phyloP scores from a whole-genome alignment of 2,888 invertebrate species.

The Lucinisca nassula region DNA sequence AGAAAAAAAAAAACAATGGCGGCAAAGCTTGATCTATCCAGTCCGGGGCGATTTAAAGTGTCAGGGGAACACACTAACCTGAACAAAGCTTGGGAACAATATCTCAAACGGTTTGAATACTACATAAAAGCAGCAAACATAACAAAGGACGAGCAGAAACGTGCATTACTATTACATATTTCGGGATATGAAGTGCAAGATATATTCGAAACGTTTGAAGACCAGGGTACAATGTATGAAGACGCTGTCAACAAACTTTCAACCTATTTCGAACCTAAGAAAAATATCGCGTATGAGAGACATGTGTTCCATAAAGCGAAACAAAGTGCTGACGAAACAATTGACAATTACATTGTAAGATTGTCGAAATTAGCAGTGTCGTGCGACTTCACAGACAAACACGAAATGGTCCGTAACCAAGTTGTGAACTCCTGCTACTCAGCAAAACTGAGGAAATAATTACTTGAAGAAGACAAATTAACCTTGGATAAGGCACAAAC shows the following conservation, averaged over 20 bases:
- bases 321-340: neutral
- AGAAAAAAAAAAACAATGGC: no score
- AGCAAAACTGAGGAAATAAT: neutral
- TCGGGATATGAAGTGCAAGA: no score
- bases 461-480: neutral
- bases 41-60: neutral
- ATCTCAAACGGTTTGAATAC: neutral
- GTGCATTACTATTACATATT: no score
- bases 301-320: neutral
- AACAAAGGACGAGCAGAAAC: no score
- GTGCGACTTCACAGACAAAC: neutral
- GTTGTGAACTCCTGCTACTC: neutral
- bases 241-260: neutral
- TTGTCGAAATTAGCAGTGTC: neutral
- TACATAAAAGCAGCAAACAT: conserved; percentile 4
- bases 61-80: neutral
- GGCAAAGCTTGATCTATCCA: no score
- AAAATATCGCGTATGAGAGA: no score
- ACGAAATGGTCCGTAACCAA: no score
- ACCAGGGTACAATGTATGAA: neutral
- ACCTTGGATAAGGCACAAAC: neutral
- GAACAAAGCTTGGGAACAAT: neutral
- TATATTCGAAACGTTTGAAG: no score
- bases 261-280: no score
- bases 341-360: neutral